Percentiles rank a stretch among this genome's conserved stretches.
Conservation (phyloP, 2,113 vertebrate genomes). For the Xenopus laevis region DNA sequence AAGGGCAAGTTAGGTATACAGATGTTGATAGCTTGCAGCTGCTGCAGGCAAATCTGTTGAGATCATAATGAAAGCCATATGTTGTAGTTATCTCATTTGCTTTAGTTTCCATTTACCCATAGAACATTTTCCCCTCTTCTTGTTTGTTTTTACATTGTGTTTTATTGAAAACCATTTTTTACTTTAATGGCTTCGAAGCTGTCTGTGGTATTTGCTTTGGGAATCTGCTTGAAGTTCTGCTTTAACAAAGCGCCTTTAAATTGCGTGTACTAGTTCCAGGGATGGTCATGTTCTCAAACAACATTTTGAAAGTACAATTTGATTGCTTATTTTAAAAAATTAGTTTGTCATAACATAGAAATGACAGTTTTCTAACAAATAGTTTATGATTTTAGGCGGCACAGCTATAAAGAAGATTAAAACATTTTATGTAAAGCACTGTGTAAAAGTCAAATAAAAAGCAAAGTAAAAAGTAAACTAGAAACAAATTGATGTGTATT, state of each 20-base stretch:
- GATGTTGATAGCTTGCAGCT: constrained; percentile 42
- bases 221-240: constrained; percentile 39
- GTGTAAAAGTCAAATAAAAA: no score
- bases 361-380: no score
- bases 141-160: constrained; percentile 49
- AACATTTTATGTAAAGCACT: no score
- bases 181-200: constrained; percentile 49
- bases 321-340: constrained; percentile 6
- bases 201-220: constrained; percentile 48
- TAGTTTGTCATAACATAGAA: no score
- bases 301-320: not conserved
- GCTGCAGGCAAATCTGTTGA: constrained; percentile 44
- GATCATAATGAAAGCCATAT: constrained; percentile 36
- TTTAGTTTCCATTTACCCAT: constrained; percentile 52
- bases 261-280: constrained; percentile 24
- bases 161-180: constrained; percentile 62
- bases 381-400: no score
- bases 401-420: no score
- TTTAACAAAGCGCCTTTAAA: constrained; percentile 44
- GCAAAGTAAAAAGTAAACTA: no score
- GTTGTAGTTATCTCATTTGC: constrained; percentile 49
- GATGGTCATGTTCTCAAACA: constrained; percentile 27
- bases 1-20: not conserved
- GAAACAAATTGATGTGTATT: no score
- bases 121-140: constrained; percentile 50